A percentile compares a stretch with the other conserved stretches of the same genome.
phyloP scores from a whole-genome alignment of 2,113 vertebrate species.

The Catagonus wagneri region DNA sequence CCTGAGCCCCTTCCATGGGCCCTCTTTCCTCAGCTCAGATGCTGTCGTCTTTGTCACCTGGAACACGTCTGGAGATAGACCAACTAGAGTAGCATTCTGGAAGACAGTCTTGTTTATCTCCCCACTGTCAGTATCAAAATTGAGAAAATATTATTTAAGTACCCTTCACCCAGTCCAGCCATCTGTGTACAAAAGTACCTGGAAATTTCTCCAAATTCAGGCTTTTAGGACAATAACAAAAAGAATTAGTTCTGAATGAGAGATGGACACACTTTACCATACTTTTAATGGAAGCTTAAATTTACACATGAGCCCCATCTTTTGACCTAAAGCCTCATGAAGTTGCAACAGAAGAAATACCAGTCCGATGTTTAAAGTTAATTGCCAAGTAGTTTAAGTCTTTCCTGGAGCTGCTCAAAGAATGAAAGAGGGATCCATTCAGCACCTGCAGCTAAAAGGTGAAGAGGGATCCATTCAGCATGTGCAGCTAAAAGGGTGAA shows the following conservation, averaged over 20 bases:
- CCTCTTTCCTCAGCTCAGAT: not conserved
- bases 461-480: not conserved
- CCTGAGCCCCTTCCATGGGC: not conserved
- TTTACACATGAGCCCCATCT: not conserved
- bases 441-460: too few relatives aligned
- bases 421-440: too few relatives aligned
- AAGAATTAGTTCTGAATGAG: not conserved
- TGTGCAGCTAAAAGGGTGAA: not conserved
- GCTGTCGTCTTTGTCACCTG: not conserved
- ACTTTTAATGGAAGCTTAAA: not conserved
- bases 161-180: not conserved
- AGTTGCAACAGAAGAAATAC: not conserved
- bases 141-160: not conserved
- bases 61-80: not conserved
- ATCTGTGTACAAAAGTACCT: not conserved
- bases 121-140: not conserved
- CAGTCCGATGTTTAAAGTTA: not conserved
- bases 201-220: not conserved
- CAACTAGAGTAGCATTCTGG: not conserved
- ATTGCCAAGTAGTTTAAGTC: not conserved
- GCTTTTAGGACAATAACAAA: not conserved
- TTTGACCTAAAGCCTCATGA: not conserved
- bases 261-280: not conserved
- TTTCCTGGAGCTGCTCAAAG: not conserved
- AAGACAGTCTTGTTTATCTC: not conserved